Evolutionary conservation across 2,888 invertebrate genomes (phyloP).

Genomic region (Frankliniella fusca): DNA sequence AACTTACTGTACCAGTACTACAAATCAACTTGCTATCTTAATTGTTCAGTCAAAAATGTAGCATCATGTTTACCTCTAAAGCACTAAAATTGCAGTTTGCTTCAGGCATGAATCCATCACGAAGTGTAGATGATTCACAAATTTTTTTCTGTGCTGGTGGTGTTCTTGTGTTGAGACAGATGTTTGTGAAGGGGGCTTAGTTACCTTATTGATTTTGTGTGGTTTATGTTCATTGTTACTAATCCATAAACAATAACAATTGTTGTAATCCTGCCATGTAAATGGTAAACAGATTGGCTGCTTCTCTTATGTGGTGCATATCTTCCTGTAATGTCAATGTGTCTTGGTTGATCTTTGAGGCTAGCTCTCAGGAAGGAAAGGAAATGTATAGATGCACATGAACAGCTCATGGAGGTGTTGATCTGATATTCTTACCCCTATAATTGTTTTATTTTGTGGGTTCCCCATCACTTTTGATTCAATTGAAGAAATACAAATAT

Average conservation of each 20-base stretch:
- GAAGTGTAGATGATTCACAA: background rate
- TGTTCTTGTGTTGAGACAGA: background rate
- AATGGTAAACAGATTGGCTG: background rate
- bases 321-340: background rate
- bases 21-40: background rate
- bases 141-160: background rate
- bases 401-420: slow-evolving; percentile 12
- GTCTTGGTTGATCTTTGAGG: background rate
- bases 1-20: background rate
- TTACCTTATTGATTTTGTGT: background rate
- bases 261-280: no score
- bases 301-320: background rate
- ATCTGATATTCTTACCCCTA: background rate
- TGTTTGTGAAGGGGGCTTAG: background rate
- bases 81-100: slow-evolving; percentile 19
- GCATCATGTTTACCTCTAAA: background rate
- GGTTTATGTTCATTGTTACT: background rate
- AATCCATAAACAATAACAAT: background rate
- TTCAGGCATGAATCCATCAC: background rate
- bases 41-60: no score
- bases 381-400: background rate
- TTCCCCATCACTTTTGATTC: background rate
- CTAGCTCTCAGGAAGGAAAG: slow-evolving; percentile 15
- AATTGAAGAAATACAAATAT: background rate
- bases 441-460: background rate